Percentiles rank a stretch among this genome's conserved stretches.
Evolutionary conservation across 2,113 vertebrate species (phyloP).

Genomic region (Rhynchomys soricoides): DNA sequence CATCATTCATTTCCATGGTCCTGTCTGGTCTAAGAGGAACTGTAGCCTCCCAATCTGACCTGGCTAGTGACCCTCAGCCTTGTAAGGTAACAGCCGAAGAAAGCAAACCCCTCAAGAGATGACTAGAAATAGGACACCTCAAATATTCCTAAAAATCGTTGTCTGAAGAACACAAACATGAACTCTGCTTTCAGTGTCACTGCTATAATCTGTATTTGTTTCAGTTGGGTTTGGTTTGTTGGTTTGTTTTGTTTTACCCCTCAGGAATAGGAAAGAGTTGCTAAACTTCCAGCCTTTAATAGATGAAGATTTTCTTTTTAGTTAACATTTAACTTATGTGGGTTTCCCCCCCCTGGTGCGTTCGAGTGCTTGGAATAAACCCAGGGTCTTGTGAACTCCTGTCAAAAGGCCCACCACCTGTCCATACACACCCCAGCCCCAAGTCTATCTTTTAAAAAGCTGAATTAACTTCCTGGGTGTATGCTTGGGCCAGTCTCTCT

Average conservation of each 20-base stretch:
- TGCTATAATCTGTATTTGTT: neutral
- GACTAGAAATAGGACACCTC: neutral
- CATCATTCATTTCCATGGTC: neutral
- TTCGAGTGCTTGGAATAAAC: neutral
- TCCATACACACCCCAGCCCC: neutral
- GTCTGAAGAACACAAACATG: constrained; percentile 23
- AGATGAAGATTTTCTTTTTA: constrained; percentile 33
- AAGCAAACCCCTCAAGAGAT: neutral
- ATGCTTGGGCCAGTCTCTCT: neutral
- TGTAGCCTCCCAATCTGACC: neutral
- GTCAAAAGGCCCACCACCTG: neutral
- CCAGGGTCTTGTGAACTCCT: neutral
- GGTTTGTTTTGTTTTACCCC: neutral
- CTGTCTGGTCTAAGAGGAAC: neutral
- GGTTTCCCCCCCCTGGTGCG: neutral
- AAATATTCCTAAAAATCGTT: constrained; percentile 23
- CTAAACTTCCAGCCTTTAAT: constrained; percentile 57
- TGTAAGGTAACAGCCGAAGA: neutral
- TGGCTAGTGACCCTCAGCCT: neutral
- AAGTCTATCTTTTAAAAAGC: constrained; percentile 51
- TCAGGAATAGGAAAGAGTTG: neutral
- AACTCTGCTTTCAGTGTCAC: neutral
- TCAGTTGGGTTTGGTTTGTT: neutral
- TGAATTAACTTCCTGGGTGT: neutral
- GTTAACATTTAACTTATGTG: neutral